Conservation (phyloP, 2,113 vertebrate species). For the Bos indicus region DNA sequence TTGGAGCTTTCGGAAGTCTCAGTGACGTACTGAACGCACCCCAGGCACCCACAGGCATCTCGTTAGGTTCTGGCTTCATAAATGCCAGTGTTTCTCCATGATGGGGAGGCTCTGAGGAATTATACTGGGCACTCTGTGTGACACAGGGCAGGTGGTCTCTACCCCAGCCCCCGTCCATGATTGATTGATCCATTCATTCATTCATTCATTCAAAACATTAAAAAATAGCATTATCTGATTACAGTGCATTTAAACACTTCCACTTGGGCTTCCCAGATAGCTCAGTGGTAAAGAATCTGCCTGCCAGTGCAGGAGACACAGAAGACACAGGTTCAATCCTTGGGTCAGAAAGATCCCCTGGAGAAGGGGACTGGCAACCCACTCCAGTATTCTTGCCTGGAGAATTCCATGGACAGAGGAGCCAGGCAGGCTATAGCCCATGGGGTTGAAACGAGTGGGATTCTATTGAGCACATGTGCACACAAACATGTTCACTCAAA, state of each 20-base stretch:
- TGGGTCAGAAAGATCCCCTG: not conserved
- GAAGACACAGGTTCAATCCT: not conserved
- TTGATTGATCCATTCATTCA: not conserved
- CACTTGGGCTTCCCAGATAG: not conserved
- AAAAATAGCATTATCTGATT: not conserved
- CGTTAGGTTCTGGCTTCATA: not conserved
- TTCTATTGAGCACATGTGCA: not conserved
- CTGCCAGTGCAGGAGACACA: not conserved
- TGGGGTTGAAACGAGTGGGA: not conserved
- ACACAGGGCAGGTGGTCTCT: not conserved
- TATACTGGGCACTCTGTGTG: not conserved
- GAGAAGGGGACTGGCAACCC: not conserved
- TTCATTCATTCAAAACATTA: conserved; percentile 21
- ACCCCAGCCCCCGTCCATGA: not conserved
- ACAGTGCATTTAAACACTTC: not conserved
- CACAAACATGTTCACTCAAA: not conserved
- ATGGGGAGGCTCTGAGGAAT: not conserved
- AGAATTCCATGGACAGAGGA: not conserved
- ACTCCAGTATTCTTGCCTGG: not conserved
- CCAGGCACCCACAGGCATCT: not conserved
- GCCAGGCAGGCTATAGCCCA: not conserved
- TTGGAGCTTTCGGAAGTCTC: conserved; percentile 19
- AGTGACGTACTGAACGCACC: not conserved
- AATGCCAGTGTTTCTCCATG: not conserved
- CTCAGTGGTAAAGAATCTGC: not conserved